Base-by-base conservation (phyloP, 2,888 invertebrate species). In the Hypolimnas misippus region DNA sequence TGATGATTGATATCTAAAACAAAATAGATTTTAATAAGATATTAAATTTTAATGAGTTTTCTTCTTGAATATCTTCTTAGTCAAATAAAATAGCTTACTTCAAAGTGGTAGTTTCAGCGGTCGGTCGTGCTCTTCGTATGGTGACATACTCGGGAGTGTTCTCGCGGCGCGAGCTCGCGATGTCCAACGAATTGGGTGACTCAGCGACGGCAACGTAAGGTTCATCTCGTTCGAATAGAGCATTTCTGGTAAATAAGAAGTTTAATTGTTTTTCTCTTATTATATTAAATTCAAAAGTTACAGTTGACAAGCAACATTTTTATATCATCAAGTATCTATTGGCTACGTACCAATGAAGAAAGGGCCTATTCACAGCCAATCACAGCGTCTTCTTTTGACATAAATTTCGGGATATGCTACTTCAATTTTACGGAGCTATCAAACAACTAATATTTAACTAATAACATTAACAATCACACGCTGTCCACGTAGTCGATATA, bases 101-200 rank as follows among this genome's bases (percentile, higher is more conserved):
- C 19, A 81, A 77, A 57, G 93, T 93, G 8, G 93, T 89, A 10
- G 88, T 75, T 72, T 91, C 92, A 69, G 87, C 86, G 3, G 90
- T 88, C 1, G 93, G 93, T 68, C 94, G 88, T 62, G 92, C 93
- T 72, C 95, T 87, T 73, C 93, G 92, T 42, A 96, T 95, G 1
- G 95, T 95, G 1, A 95, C 94, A 73, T 96, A 96, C 76, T 95
- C 94, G 1, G 94, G 94, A 38, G 81, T 73, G 62, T 82, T 86
- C 52, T 90, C 90, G 40, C 85, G 79, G 17, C 88, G 76, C 0
- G 84, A 74, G 44, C 74, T 84, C 5, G 76, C 63, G 10, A 87
- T 77, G 57, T 89, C 86, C 49, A 87, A 58, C 0, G 81, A 67
- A 62, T 81, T 83, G 0, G 79, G 72, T 5, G 79, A 71, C 10